These are phyloP conservation scores for Leucoma salicis DNA, from an alignment of 2,888 invertebrate genomes.

Conservation along the genomic window DNA sequence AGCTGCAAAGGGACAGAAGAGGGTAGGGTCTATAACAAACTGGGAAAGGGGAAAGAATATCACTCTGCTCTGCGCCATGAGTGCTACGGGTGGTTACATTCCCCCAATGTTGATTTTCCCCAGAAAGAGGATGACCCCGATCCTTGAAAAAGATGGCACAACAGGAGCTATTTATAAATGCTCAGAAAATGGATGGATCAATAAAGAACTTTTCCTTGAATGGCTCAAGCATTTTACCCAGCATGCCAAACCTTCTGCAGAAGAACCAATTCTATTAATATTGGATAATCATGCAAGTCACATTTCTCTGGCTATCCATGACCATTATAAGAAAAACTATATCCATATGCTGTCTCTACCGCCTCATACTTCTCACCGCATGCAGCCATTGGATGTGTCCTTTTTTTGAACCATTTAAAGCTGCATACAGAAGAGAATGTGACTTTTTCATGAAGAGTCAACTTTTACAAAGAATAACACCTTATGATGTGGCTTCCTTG, in stretches of 20 bases:
- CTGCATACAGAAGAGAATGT: conserved; percentile 15
- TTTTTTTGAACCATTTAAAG: conserved; percentile 12
- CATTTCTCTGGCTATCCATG: not conserved
- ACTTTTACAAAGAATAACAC: too few species aligned
- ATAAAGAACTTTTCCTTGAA: conserved; percentile 23
- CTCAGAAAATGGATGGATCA: conserved; percentile 14
- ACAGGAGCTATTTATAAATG: conserved; percentile 10
- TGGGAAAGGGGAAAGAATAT: conserved; percentile 17
- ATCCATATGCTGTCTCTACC: conserved; percentile 24
- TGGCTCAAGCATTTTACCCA: conserved; percentile 23
- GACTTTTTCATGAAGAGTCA: too few species aligned
- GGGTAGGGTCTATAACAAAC: conserved; percentile 17
- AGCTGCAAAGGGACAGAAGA: conserved; percentile 10
- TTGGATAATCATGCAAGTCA: conserved; percentile 8
- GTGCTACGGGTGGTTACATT: conserved; percentile 13
- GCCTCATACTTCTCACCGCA: conserved; percentile 23
- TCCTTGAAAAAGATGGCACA: conserved; percentile 16
- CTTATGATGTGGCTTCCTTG: conserved; percentile 38
- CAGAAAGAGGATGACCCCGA: conserved; percentile 18
- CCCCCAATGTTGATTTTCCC: conserved; percentile 23
- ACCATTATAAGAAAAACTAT: conserved; percentile 3
- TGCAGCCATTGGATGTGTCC: conserved; percentile 8
- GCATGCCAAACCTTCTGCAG: conserved; percentile 5
- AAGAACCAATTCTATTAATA: conserved; percentile 2
- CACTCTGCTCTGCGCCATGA: conserved; percentile 18